Evolutionary conservation across 2,113 vertebrate species (phyloP).

Genomic region (Notothenia rossii): DNA sequence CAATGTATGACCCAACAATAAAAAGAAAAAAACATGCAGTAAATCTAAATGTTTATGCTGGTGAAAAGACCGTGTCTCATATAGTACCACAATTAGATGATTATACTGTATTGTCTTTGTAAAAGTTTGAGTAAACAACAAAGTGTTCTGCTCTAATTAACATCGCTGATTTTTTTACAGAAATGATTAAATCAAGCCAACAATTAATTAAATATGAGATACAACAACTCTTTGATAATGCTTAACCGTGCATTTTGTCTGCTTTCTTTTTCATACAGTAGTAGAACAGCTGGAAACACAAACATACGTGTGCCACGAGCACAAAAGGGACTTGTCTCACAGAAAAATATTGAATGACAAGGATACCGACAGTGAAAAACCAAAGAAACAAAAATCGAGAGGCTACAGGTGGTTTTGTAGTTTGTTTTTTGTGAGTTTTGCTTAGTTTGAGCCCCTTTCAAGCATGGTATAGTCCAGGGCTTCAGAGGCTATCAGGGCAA

Average conservation of each 20-base stretch:
- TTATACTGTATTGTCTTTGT: too few relatives aligned
- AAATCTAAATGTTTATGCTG: constrained; percentile 23
- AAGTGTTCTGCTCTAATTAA: neutral
- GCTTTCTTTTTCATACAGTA: constrained; percentile 25
- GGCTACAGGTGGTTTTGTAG: constrained; percentile 11
- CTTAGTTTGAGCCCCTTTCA: constrained; percentile 11
- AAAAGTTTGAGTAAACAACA: too few relatives aligned
- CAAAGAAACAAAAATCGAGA: neutral
- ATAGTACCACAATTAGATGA: constrained; percentile 5
- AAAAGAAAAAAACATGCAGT: constrained; percentile 46
- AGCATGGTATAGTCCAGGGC: constrained; percentile 19
- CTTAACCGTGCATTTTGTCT: neutral
- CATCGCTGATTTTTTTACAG: constrained; percentile 26
- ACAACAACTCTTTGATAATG: constrained; percentile 17
- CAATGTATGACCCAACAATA: constrained; percentile 42
- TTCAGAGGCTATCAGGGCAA: constrained; percentile 13
- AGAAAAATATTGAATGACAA: constrained; percentile 6
- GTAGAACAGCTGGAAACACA: constrained; percentile 4
- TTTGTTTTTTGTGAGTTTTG: constrained; percentile 21
- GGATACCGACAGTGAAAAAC: neutral
- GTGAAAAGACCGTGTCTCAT: constrained; percentile 23
- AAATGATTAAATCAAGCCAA: constrained; percentile 20
- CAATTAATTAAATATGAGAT: constrained; percentile 23
- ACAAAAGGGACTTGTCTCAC: constrained; percentile 12
- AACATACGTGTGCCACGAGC: too few relatives aligned